A percentile compares a stretch with the other conserved stretches of the same genome.
phyloP scores from a whole-genome alignment of 2,888 invertebrate genomes.

The Lordiphosa fenestrarum region DNA sequence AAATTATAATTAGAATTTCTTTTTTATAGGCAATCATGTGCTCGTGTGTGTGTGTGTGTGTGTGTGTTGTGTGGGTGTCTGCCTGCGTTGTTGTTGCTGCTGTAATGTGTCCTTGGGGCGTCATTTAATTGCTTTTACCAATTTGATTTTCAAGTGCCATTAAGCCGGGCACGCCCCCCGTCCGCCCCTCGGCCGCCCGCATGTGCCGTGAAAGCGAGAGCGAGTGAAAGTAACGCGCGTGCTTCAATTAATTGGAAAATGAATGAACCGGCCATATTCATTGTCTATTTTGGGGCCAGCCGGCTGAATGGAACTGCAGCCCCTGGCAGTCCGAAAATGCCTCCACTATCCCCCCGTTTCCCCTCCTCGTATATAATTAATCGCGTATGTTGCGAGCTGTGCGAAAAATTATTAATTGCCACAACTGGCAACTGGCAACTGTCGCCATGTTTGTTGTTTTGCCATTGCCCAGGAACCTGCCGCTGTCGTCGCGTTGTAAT shows the following conservation, averaged over 20 bases:
- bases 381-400: conserved; percentile 74
- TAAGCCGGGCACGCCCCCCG: conserved; percentile 71
- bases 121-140: conserved; percentile 80
- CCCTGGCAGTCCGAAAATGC: conserved; percentile 59
- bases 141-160: conserved; percentile 79
- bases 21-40: conserved; percentile 73
- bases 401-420: conserved; percentile 79
- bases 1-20: conserved; percentile 77
- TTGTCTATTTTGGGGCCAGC: conserved; percentile 65
- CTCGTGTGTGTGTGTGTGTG: conserved; percentile 35
- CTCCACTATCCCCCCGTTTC: conserved; percentile 13
- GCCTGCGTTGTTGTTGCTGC: conserved; percentile 38
- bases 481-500: conserved; percentile 67
- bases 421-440: conserved; percentile 76
- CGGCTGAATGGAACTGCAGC: conserved; percentile 65
- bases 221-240: conserved; percentile 74
- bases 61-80: conserved; percentile 25
- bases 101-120: conserved; percentile 80
- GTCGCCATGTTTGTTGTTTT: conserved; percentile 68
- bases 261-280: conserved; percentile 55
- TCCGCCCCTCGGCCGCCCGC: conserved; percentile 47
- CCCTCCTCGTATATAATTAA: conserved; percentile 69
- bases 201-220: conserved; percentile 63
- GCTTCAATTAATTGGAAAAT: conserved; percentile 77
- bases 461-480: conserved; percentile 23